Base-by-base conservation (phyloP, 2,113 vertebrate genomes). In the Symphodus melops region DNA sequence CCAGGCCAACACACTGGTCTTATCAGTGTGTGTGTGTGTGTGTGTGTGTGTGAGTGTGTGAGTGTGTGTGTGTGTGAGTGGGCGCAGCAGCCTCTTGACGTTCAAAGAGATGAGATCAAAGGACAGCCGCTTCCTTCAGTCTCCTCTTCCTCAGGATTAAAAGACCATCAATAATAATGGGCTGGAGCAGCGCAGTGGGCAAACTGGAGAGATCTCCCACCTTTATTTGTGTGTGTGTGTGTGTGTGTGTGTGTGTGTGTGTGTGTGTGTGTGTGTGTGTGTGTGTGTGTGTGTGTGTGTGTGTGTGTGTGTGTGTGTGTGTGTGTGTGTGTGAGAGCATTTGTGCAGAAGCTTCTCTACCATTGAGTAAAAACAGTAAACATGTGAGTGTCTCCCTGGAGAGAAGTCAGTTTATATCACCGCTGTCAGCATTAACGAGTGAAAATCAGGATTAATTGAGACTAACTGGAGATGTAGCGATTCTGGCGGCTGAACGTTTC, bases 51-150 rank as follows among this genome's bases (percentile, higher is more conserved):
- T 52, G 74, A 58, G 10, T 9, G 39, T 8, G 72, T 13, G 49
- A 41, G n/a, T 39, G 44, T 36, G 19, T 82, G 76, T 41, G 20
- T 19, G 69, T 56, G 13, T 51, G 71, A 82, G 46, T 14, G 62
- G 52, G 69, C 10, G 57, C 2, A 73, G 75, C 70, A 81, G 86
- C 65, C 77, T 72, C 87, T 88, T 82, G 59, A 78, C 39, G 51
- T 89, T 91, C 91, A 91, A 89, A 90, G 86, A 75, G 83, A 83
- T 23, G 56, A 85, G 86, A 91, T 93, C 91, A 92, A 91, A 92
- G 84, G 58, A 82, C 65, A 21, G 53, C 63, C 55, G 68, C 67
- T 74, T 74, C 67, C 70, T 83, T 73, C 52, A 0, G 68, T 79
- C 75, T 76, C 75, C 74, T 51, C 48, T 83, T 84, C 80, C 78